Percentiles rank a stretch among this genome's conserved stretches.
Evolutionary conservation across 1,140 invertebrate genomes (phyloP).

Genomic region (Oreohelix idahoensis): DNA sequence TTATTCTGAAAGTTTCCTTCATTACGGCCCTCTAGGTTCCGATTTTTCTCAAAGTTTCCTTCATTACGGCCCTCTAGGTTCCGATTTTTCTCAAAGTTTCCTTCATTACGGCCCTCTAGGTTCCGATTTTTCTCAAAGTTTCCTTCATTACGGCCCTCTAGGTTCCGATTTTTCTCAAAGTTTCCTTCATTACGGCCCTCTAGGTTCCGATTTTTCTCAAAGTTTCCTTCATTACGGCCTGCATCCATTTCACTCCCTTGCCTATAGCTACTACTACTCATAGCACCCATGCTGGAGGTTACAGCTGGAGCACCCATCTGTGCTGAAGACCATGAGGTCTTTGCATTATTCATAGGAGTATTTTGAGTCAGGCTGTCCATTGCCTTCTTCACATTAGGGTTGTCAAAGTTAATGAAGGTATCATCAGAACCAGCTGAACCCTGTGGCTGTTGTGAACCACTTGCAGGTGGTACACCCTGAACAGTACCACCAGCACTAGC

Average conservation of each 20-base stretch:
- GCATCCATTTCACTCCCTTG: not conserved
- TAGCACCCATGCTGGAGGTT: not conserved
- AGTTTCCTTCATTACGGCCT: not conserved
- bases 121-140: not conserved
- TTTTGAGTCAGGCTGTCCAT: conserved; percentile 73
- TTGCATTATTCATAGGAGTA: conserved; percentile 39
- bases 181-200: not conserved
- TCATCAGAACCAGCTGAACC: conserved; percentile 18
- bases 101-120: not conserved
- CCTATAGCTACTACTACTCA: not conserved
- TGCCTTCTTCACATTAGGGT: conserved; percentile 73
- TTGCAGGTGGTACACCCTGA: conserved; percentile 38
- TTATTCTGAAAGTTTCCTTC: too few relatives aligned
- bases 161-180: too few relatives aligned
- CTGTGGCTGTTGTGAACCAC: conserved; percentile 15
- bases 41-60: not conserved
- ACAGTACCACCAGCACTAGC: conserved; percentile 48
- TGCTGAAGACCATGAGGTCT: not conserved
- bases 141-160: not conserved
- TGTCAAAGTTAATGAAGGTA: conserved; percentile 72
- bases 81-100: not conserved
- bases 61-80: not conserved
- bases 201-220: not conserved
- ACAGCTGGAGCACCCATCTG: not conserved
- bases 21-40: too few relatives aligned